Conservation (phyloP, 2,797 vertebrate genomes). For the Aplochiton taeniatus region DNA sequence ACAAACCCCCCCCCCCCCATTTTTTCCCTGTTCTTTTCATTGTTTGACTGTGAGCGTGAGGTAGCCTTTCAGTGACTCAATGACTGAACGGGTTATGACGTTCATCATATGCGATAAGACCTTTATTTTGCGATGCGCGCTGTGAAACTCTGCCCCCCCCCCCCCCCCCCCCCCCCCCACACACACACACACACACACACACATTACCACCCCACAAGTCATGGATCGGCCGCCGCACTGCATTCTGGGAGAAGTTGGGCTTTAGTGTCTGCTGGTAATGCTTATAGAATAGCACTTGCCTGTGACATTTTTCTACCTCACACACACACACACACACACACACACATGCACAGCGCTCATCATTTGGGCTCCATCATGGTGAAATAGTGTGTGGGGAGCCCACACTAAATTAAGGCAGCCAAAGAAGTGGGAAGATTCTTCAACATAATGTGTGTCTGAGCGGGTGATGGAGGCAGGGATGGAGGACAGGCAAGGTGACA, state of each 20-base stretch:
- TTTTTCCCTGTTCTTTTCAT: neutral
- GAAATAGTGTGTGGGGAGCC: constrained; percentile 43
- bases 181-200: neutral
- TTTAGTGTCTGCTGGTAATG: constrained; percentile 22
- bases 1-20: neutral
- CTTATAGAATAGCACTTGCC: constrained; percentile 8
- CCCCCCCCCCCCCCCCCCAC: neutral
- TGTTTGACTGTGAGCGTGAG: constrained; percentile 14
- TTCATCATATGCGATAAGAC: neutral
- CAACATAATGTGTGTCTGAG: constrained; percentile 48
- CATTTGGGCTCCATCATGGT: constrained; percentile 39
- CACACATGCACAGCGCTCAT: constrained; percentile 26
- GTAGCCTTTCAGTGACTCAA: neutral
- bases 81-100: constrained; percentile 3
- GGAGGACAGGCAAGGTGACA: constrained; percentile 37
- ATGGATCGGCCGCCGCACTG: neutral
- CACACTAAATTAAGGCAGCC: constrained; percentile 45
- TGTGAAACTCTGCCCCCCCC: constrained; percentile 1
- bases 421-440: constrained; percentile 56
- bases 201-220: neutral
- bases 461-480: constrained; percentile 19
- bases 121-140: constrained; percentile 1
- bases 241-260: constrained; percentile 15
- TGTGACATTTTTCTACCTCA: no score
- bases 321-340: constrained; percentile 1